Percentiles rank a stretch among this genome's conserved stretches.
These are phyloP conservation scores for Dorcus hopei DNA, from an alignment of 2,888 invertebrate species.

Conservation along the genomic window DNA sequence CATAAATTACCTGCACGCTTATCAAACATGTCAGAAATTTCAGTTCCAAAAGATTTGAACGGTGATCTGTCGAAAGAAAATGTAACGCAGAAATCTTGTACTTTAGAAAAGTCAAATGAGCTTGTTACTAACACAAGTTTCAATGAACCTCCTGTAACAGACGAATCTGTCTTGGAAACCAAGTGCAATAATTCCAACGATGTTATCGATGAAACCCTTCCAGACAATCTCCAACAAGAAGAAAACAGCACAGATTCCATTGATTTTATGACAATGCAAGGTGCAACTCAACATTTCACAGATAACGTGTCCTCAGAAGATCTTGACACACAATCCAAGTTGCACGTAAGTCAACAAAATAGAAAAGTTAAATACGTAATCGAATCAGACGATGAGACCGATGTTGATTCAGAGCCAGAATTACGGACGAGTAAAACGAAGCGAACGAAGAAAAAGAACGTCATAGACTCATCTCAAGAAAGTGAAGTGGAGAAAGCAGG, in stretches of 20 bases:
- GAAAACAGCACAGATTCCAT: constrained; percentile 29
- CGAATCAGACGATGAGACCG: constrained; percentile 1
- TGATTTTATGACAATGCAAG: constrained; percentile 30
- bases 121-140: background rate
- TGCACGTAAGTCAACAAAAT: constrained; percentile 5
- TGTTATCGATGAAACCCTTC: constrained; percentile 8
- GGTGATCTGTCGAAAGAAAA: background rate
- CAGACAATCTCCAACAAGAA: background rate
- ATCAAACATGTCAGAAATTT: background rate
- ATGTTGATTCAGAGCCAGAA: background rate
- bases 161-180: background rate
- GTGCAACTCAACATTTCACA: constrained; percentile 10
- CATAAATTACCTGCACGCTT: too few species aligned
- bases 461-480: background rate
- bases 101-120: background rate
- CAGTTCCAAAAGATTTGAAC: background rate
- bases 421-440: background rate
- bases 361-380: constrained; percentile 3
- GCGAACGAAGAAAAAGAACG: background rate
- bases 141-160: background rate
- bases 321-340: constrained; percentile 5
- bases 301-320: background rate
- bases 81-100: background rate
- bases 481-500: background rate
- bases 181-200: background rate